A percentile compares a stretch with the other conserved stretches of the same genome.
Conservation (phyloP, 1,140 invertebrate genomes). For the Rhynchophorus ferrugineus region DNA sequence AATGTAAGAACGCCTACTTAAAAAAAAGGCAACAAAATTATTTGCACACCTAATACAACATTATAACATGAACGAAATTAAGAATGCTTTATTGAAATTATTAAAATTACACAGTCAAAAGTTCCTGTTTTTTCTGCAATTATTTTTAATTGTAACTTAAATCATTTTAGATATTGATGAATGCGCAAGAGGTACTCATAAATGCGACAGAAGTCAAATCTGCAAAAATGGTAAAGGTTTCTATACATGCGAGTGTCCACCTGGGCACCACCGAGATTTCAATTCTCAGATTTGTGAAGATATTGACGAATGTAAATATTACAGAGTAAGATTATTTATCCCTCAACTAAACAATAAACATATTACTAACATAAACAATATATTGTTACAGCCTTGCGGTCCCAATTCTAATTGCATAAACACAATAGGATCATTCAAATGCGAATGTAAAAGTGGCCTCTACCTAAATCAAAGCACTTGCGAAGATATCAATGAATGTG, state of each 20-base stretch:
- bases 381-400: constrained; percentile 45
- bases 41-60: no score
- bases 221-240: constrained; percentile 70
- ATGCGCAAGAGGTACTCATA: constrained; percentile 55
- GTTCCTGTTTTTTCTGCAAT: no score
- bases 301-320: constrained; percentile 73
- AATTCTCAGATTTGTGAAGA: constrained; percentile 72
- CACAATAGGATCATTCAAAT: constrained; percentile 72
- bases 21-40: no score
- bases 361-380: neutral
- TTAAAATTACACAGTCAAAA: no score
- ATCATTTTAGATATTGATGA: constrained; percentile 56
- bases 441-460: constrained; percentile 71
- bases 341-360: neutral
- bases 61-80: no score
- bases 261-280: constrained; percentile 49
- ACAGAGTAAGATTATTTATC: constrained; percentile 32
- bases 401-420: constrained; percentile 65
- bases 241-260: constrained; percentile 66
- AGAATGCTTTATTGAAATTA: no score
- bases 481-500: constrained; percentile 62
- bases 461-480: constrained; percentile 48
- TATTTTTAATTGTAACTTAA: neutral
- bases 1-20: no score
- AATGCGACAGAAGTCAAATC: constrained; percentile 59